Evolutionary conservation across 2,888 invertebrate genomes (phyloP).

Genomic region (Catonia carolina): DNA sequence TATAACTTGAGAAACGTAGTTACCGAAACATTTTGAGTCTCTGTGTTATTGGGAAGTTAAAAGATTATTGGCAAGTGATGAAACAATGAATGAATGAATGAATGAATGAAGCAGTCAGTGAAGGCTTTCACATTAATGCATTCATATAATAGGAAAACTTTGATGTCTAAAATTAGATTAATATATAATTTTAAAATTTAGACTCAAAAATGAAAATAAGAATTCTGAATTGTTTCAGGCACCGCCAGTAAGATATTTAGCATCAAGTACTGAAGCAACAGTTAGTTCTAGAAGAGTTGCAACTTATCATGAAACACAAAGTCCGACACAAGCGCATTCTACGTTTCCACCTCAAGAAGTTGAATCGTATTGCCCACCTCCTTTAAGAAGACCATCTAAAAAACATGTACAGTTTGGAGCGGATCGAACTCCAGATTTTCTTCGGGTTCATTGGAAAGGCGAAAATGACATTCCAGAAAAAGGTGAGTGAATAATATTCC

Average conservation of each 20-base stretch:
- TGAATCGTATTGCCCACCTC: neutral
- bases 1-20: too few relatives aligned
- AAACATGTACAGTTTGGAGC: conserved; percentile 68
- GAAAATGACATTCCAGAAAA: neutral
- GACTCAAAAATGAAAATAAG: too few relatives aligned
- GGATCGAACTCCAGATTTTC: conserved; percentile 38
- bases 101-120: too few relatives aligned
- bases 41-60: too few relatives aligned
- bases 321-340: conserved; percentile 47
- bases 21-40: too few relatives aligned
- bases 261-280: conserved; percentile 41
- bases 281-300: conserved; percentile 44
- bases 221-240: too few relatives aligned
- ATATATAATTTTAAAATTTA: too few relatives aligned
- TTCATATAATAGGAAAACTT: too few relatives aligned
- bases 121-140: too few relatives aligned
- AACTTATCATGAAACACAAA: conserved; percentile 48
- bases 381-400: conserved; percentile 42
- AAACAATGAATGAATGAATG: too few relatives aligned
- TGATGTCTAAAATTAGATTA: too few relatives aligned
- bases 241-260: conserved; percentile 49
- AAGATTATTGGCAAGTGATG: too few relatives aligned
- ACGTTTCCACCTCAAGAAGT: conserved; percentile 26
- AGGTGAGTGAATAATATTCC: neutral
- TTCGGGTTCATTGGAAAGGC: conserved; percentile 3